phyloP scores from a whole-genome alignment of 2,113 vertebrate genomes.

The Odocoileus hemionus region DNA sequence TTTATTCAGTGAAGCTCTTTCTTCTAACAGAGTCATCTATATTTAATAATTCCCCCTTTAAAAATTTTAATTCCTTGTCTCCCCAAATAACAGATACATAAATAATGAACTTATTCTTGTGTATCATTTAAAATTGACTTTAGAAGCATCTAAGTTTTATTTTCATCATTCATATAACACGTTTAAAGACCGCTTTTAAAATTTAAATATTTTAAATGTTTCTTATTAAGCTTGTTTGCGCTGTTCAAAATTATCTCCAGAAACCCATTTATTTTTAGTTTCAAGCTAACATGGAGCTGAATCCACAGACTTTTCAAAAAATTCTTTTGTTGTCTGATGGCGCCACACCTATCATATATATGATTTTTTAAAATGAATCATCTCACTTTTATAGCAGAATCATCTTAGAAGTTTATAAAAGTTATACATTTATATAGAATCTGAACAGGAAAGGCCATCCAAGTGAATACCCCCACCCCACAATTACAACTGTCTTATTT shows the following conservation, averaged over 20 bases:
- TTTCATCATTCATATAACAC: conserved; percentile 74
- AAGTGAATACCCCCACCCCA: conserved; percentile 49
- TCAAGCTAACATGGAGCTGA: conserved; percentile 66
- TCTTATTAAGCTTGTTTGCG: conserved; percentile 70
- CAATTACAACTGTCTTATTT: conserved; percentile 59
- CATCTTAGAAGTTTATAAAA: conserved; percentile 43
- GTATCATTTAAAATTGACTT: conserved; percentile 67
- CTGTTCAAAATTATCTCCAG: conserved; percentile 71
- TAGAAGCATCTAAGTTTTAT: conserved; percentile 63
- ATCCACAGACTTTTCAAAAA: conserved; percentile 81
- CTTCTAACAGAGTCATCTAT: conserved; percentile 72
- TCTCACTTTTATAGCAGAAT: conserved; percentile 67
- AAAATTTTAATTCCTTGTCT: conserved; percentile 65
- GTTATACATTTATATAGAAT: conserved; percentile 26
- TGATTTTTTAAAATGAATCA: conserved; percentile 77
- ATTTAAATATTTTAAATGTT: conserved; percentile 82
- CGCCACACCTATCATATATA: conserved; percentile 83
- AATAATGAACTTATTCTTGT: conserved; percentile 64
- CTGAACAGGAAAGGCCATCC: conserved; percentile 56
- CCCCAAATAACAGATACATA: conserved; percentile 51
- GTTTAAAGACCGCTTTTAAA: conserved; percentile 77
- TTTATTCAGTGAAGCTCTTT: conserved; percentile 67
- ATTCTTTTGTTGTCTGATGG: conserved; percentile 83
- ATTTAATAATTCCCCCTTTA: conserved; percentile 66
- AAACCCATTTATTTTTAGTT: conserved; percentile 75